Percentiles rank a stretch among this genome's conserved stretches.
Conservation (phyloP, 2,797 vertebrate species). For the Pelochelys cantorii region DNA sequence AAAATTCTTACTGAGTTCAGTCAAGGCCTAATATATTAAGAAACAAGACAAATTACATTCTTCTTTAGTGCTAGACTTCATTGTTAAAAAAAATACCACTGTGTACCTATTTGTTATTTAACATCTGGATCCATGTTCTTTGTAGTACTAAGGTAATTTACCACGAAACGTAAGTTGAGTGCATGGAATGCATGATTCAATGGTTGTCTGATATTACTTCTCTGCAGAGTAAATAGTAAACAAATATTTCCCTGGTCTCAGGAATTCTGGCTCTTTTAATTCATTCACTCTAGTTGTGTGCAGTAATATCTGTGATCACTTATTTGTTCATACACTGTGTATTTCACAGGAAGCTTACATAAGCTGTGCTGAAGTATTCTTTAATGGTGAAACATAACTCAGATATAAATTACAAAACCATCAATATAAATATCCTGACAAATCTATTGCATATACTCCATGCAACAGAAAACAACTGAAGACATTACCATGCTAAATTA, state of each 20-base stretch:
- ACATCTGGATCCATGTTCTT: neutral
- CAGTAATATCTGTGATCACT: neutral
- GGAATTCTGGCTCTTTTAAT: slow-evolving; percentile 21
- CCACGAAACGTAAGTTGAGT: neutral
- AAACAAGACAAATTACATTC: neutral
- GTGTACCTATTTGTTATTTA: neutral
- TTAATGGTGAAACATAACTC: neutral
- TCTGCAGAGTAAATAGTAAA: neutral
- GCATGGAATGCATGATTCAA: neutral
- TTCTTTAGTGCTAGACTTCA: neutral
- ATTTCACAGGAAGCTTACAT: neutral
- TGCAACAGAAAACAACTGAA: neutral
- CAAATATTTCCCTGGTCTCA: slow-evolving; percentile 6
- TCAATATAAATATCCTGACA: neutral
- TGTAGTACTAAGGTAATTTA: neutral
- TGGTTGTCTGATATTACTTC: neutral
- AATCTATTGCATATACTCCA: neutral
- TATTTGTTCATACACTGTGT: neutral
- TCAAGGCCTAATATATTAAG: neutral
- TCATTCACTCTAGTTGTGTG: neutral
- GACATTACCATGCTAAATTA: neutral
- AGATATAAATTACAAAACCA: neutral
- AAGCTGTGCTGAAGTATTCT: neutral
- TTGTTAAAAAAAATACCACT: neutral
- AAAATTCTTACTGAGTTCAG: neutral